Conservation (phyloP, 2,113 vertebrate species). For the Ammodytes dubius region DNA sequence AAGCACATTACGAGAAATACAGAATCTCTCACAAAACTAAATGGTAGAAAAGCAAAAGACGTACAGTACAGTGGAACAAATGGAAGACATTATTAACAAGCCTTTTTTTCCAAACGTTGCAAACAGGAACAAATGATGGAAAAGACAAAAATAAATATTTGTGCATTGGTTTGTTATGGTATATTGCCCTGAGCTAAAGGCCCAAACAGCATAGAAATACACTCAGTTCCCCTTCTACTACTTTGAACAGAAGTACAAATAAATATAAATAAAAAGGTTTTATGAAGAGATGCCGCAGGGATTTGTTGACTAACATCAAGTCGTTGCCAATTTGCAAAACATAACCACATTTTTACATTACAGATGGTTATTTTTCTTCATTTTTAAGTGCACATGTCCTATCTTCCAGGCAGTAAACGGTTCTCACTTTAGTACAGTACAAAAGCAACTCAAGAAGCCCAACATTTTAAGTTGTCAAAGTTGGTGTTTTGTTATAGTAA, state of each 20-base stretch:
- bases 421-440: neutral
- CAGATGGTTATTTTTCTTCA: neutral
- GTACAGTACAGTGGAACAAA: conserved; percentile 19
- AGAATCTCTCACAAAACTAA: neutral
- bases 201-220: conserved; percentile 38
- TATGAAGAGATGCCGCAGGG: neutral
- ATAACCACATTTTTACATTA: neutral
- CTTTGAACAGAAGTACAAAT: conserved; percentile 9
- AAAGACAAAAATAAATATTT: conserved; percentile 32
- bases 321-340: conserved; percentile 5
- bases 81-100: conserved; percentile 46
- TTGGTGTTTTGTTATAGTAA: neutral
- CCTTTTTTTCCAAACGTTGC: neutral
- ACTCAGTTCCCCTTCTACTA: neutral
- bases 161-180: conserved; percentile 39
- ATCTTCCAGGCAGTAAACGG: neutral
- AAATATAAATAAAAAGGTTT: neutral
- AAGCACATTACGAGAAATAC: neutral
- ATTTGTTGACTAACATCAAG: neutral
- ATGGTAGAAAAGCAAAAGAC: neutral
- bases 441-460: neutral
- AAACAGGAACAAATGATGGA: conserved; percentile 21
- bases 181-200: conserved; percentile 71
- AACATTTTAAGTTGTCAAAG: neutral
- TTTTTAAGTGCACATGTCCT: neutral